phyloP scores from a whole-genome alignment of 2,113 vertebrate genomes.

The Corythornis cristatus region DNA sequence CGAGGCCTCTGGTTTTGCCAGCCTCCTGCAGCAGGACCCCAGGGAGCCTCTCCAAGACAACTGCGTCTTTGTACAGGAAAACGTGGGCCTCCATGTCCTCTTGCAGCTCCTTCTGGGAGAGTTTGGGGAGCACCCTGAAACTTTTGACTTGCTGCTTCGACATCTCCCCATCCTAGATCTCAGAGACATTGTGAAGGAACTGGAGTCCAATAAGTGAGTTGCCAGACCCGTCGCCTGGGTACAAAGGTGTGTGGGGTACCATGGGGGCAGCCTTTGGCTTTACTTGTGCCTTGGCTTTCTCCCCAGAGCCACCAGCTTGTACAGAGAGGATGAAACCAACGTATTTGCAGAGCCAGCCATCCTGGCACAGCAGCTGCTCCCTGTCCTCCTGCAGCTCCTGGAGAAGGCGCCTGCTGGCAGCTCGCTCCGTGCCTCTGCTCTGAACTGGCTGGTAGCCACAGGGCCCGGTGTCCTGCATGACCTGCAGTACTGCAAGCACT shows the following conservation, averaged over 20 bases:
- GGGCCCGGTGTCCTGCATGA: conserved; percentile 38
- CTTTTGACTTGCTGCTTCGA: conserved; percentile 75
- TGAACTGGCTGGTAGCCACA: conserved; percentile 71
- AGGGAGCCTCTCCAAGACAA: neutral
- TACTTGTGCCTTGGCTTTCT: neutral
- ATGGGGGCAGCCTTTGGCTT: fast-evolving
- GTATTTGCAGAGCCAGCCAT: conserved; percentile 83
- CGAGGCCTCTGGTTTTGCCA: conserved; percentile 75
- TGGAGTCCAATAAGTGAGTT: conserved; percentile 72
- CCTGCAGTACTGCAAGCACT: conserved; percentile 67
- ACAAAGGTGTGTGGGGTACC: fast-evolving
- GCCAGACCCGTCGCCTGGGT: neutral
- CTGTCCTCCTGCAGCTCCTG: conserved; percentile 74
- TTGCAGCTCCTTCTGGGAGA: conserved; percentile 77
- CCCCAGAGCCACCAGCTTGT: conserved; percentile 77
- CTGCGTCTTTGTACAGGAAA: conserved; percentile 76
- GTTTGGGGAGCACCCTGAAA: conserved; percentile 68
- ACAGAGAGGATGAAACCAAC: conserved; percentile 86
- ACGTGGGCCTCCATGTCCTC: conserved; percentile 75
- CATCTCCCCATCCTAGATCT: conserved; percentile 80
- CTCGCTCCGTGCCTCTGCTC: conserved; percentile 31
- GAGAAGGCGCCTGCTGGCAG: conserved; percentile 34
- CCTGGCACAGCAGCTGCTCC: conserved; percentile 76
- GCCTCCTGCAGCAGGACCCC: neutral
- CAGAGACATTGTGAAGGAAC: conserved; percentile 63